Percentiles rank a stretch among this genome's conserved stretches.
These are phyloP conservation scores for Euplagia quadripunctaria DNA, from an alignment of 2,888 invertebrate genomes.

Conservation along the genomic window DNA sequence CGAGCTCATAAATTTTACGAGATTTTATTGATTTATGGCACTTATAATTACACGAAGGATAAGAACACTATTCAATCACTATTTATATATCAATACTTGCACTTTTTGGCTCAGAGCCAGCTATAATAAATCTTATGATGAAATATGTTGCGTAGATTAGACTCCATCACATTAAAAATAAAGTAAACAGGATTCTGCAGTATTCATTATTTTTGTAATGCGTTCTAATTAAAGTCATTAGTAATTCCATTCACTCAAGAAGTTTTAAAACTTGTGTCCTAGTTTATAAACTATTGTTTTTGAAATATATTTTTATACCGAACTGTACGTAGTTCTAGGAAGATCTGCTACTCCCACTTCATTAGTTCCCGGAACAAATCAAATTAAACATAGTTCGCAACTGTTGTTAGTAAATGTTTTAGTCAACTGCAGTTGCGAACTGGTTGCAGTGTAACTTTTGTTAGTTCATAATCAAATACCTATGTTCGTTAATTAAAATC, in stretches of 20 bases:
- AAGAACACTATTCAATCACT: slow-evolving; percentile 36
- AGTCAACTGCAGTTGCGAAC: neutral
- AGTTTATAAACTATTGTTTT: too few relatives aligned
- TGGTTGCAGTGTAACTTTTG: neutral
- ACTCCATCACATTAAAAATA: neutral
- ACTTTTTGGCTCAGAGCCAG: slow-evolving; percentile 39
- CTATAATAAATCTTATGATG: slow-evolving; percentile 26
- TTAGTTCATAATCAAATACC: neutral
- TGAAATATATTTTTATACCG: too few relatives aligned
- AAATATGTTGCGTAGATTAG: neutral
- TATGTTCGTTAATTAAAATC: neutral
- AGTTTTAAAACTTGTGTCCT: too few relatives aligned
- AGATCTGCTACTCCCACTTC: neutral
- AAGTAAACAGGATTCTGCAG: slow-evolving; percentile 2
- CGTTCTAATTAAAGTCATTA: neutral
- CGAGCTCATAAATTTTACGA: slow-evolving; percentile 1
- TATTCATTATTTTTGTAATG: neutral
- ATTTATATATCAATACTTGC: slow-evolving; percentile 31
- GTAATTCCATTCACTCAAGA: neutral
- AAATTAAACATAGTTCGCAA: neutral
- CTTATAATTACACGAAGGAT: slow-evolving; percentile 36
- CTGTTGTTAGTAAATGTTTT: neutral
- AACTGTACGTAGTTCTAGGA: too few relatives aligned
- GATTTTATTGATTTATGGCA: slow-evolving; percentile 22
- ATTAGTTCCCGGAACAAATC: neutral